phyloP scores from a whole-genome alignment of 2,113 vertebrate species.

The Oreochromis tanganicae region DNA sequence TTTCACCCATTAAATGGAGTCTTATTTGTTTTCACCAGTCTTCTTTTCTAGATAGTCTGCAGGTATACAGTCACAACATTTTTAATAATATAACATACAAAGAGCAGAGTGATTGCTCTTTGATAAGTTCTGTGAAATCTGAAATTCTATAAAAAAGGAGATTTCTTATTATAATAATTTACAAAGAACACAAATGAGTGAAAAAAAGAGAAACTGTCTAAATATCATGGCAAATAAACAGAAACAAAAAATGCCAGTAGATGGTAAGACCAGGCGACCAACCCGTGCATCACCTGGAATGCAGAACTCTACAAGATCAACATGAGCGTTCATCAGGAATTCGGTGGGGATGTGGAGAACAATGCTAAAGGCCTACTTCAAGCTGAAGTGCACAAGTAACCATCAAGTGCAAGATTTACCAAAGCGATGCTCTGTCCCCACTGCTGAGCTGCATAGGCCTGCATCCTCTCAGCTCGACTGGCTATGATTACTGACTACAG shows the following conservation, averaged over 20 bases:
- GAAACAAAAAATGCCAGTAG: neutral
- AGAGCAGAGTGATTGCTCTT: neutral
- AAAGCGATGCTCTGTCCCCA: neutral
- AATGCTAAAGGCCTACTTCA: neutral
- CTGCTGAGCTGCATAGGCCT: neutral
- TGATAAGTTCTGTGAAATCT: neutral
- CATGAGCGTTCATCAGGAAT: neutral
- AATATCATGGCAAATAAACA: neutral
- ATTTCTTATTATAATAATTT: neutral
- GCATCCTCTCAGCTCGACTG: neutral
- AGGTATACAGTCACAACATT: rapidly evolving
- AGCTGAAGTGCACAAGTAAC: neutral
- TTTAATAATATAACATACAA: neutral
- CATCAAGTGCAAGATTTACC: neutral
- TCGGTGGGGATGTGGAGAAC: neutral
- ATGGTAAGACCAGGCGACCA: neutral
- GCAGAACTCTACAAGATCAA: neutral
- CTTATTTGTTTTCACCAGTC: neutral
- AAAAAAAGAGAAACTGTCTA: neutral
- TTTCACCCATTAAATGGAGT: neutral
- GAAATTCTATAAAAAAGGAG: neutral
- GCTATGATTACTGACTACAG: neutral
- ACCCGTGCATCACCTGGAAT: neutral
- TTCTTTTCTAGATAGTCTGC: neutral
- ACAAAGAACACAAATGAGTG: neutral